These are phyloP conservation scores for Rhynchophorus ferrugineus DNA, from an alignment of 1,140 invertebrate genomes.

Conservation along the genomic window DNA sequence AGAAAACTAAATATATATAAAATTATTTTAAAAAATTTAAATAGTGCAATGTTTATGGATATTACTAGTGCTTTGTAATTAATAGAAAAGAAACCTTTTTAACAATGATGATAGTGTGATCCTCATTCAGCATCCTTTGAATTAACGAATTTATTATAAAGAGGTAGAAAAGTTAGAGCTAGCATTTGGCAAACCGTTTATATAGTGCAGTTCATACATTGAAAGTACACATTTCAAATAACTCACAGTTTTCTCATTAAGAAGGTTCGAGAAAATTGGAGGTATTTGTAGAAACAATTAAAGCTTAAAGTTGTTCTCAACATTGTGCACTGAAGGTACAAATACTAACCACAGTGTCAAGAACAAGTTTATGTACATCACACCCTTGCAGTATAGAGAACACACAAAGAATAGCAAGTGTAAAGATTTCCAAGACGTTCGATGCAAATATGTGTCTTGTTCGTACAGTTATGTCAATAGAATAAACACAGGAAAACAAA, in stretches of 20 bases:
- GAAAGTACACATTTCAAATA: conserved; percentile 19
- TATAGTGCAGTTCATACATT: conserved; percentile 34
- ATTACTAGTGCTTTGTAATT: too few species aligned
- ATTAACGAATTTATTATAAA: conserved; percentile 22
- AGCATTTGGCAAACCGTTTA: conserved; percentile 36
- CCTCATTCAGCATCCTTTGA: too few species aligned
- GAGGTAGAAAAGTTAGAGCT: conserved; percentile 38
- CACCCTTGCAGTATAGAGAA: conserved; percentile 31
- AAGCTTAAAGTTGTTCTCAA: conserved; percentile 26
- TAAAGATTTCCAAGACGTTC: neutral
- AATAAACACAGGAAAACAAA: too few species aligned
- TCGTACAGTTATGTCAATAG: too few species aligned
- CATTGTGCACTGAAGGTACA: conserved; percentile 11
- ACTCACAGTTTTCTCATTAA: neutral
- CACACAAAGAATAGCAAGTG: conserved; percentile 14
- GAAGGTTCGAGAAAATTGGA: conserved; percentile 1
- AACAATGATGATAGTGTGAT: too few species aligned
- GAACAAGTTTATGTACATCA: conserved; percentile 30
- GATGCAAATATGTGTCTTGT: too few species aligned
- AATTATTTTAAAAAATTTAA: too few species aligned
- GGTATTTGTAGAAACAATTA: conserved; percentile 32
- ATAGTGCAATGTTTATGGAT: too few species aligned
- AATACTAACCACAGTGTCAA: conserved; percentile 12
- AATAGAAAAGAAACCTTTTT: too few species aligned
- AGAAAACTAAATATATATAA: too few species aligned